Conservation (phyloP, 2,888 invertebrate genomes). For the Cephalotes varians region DNA sequence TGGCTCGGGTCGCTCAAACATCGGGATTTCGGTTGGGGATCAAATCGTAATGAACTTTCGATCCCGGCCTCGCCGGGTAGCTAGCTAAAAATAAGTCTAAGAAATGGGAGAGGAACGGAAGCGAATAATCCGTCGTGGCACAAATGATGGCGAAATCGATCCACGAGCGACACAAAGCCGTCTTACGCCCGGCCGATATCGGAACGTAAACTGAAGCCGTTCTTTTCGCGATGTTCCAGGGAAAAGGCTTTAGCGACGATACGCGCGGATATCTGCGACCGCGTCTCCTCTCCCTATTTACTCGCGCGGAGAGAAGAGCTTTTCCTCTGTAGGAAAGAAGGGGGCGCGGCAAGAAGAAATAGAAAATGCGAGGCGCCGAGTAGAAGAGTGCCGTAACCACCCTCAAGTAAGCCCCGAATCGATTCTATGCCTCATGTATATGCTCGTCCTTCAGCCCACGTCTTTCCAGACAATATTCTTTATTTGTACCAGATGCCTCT, state of each 20-base stretch:
- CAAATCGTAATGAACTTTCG: constrained; percentile 36
- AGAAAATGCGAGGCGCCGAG: constrained; percentile 53
- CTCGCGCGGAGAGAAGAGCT: constrained; percentile 43
- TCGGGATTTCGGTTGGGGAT: constrained; percentile 17
- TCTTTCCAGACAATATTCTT: constrained; percentile 68
- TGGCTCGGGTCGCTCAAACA: constrained; percentile 10
- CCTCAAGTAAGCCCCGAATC: constrained; percentile 8
- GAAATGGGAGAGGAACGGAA: constrained; percentile 19
- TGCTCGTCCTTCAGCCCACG: constrained; percentile 35
- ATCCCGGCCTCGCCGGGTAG: background rate
- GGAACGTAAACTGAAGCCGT: constrained; percentile 24
- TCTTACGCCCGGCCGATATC: constrained; percentile 39
- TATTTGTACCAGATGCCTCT: constrained; percentile 68
- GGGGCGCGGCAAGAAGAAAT: background rate
- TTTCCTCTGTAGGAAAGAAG: constrained; percentile 2
- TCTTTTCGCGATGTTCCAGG: constrained; percentile 21
- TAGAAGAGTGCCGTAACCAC: constrained; percentile 39
- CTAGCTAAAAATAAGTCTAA: constrained; percentile 33
- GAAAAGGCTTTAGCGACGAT: constrained; percentile 31
- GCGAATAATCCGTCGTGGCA: constrained; percentile 45
- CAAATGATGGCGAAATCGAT: constrained; percentile 45
- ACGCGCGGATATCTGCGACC: constrained; percentile 58
- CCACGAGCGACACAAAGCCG: constrained; percentile 43
- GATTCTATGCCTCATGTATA: constrained; percentile 5
- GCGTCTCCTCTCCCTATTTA: constrained; percentile 57